A percentile compares a stretch with the other conserved stretches of the same genome.
Conservation (phyloP, 2,888 invertebrate species). For the Caenorhabditis macrosperma region DNA sequence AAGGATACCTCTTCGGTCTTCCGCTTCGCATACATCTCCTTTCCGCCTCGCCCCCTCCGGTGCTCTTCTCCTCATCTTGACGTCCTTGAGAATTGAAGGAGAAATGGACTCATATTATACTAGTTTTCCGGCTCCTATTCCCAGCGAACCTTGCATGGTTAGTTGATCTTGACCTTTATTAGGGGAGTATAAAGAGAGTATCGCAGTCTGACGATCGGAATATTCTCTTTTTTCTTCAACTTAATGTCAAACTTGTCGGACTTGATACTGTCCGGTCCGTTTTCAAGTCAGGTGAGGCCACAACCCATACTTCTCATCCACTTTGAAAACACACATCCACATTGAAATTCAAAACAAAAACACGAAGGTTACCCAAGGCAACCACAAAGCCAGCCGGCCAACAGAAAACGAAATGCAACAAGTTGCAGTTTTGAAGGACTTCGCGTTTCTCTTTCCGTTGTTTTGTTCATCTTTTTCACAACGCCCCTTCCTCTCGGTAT, state of each 20-base stretch:
- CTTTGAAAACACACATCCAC: background rate
- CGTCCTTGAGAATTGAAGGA: conserved; percentile 36
- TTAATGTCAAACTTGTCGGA: no score
- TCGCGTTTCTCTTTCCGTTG: no score
- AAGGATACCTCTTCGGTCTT: conserved; percentile 10
- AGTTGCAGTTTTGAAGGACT: no score
- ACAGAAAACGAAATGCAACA: no score
- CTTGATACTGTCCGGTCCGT: no score
- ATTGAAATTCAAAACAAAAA: background rate
- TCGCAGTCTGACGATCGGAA: background rate
- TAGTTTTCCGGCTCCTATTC: conserved; percentile 51
- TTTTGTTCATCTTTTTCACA: no score
- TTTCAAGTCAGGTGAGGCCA: no score
- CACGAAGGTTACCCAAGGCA: background rate
- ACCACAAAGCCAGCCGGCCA: background rate
- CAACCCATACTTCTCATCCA: no score
- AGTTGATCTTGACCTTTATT: conserved; percentile 14
- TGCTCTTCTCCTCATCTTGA: conserved; percentile 26
- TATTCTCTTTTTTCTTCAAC: background rate
- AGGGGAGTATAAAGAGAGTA: no score
- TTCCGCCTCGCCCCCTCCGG: conserved; percentile 18
- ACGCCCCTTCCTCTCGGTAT: no score
- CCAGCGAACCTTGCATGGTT: conserved; percentile 42
- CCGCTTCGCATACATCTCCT: conserved; percentile 32
- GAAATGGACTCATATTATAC: conserved; percentile 55